phyloP scores from a whole-genome alignment of 2,888 invertebrate species.

The Heliconius aoede region DNA sequence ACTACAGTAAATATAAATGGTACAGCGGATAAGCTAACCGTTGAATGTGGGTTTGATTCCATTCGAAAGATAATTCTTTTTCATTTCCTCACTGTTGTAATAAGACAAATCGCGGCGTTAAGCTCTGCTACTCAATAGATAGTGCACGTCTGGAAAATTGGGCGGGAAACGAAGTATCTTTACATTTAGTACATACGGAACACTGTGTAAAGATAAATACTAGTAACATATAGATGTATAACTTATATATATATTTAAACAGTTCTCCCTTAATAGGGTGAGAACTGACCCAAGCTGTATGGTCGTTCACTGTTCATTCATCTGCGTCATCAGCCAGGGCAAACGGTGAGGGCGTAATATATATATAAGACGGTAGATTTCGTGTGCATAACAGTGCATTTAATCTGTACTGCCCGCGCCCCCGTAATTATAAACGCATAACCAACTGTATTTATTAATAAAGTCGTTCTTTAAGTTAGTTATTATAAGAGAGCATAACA shows the following conservation, averaged over 20 bases:
- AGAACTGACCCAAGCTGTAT: conserved; percentile 5
- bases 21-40: too few relatives aligned
- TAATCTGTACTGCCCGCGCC: neutral
- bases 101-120: neutral
- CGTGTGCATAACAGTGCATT: neutral
- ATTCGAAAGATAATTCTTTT: neutral
- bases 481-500: too few relatives aligned
- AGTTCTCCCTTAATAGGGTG: neutral
- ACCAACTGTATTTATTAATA: neutral
- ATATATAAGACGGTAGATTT: neutral
- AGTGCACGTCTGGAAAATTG: neutral
- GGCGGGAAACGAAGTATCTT: neutral
- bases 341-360: neutral
- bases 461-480: too few relatives aligned
- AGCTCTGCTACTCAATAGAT: neutral
- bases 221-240: neutral
- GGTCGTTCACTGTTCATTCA: neutral
- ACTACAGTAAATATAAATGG: neutral
- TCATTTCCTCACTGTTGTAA: neutral
- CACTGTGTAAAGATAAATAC: neutral
- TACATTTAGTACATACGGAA: too few relatives aligned
- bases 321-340: conserved; percentile 1
- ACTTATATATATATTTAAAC: neutral
- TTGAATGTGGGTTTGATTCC: too few relatives aligned
- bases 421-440: neutral